Evolutionary conservation across 2,888 invertebrate genomes (phyloP), one percentile per base, ranked within the genome.

Genomic region (Hylaea fasciaria): DNA sequence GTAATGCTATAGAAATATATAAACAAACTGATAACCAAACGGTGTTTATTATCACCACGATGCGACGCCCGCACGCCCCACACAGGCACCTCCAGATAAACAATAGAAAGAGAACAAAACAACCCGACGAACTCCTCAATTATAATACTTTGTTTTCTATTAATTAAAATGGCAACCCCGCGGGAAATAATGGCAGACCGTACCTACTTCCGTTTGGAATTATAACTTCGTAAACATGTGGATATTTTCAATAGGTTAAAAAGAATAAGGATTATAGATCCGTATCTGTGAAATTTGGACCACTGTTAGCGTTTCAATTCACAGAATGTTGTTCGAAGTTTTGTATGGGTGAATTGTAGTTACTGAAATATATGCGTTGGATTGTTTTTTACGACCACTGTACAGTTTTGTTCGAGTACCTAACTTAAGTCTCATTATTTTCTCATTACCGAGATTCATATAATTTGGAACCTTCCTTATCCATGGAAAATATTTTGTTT

Each of bases 111-210:
- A 29, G 44, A 41, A 64, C 52, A 62, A 64, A 66, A 64, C 61
- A 64, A 57, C 35, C 55, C 43, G 16, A 53, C 64, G 55, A 66
- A 64, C 64, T 60, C 45, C 57, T 49, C 60, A 64, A 63, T 62
- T 56, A 48, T 59, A 57, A 52, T 52, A 58, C 52, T 58, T 57
- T 52, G 49, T 44, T 63, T 59, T 57, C 59, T 60, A 65, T 65
- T 69, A 65, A 65, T 69, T 65, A 66, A 62, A 50, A 48, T 50
- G 52, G 53, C 51, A 56, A 48, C 48, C 65, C 44, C 57, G 22
- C 39, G 65, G 62, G 67, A 62, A 62, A 60, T 56, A 14, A 62
- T 52, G 52, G 62, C 32, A 32, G 50, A 51, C 60, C 64, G 44
- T 35, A 29, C 22, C n/a, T n/a, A 52, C 43, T 59, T 57, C 56